These are phyloP conservation scores for Merops nubicus DNA, from an alignment of 2,113 vertebrate species.

Conservation along the genomic window DNA sequence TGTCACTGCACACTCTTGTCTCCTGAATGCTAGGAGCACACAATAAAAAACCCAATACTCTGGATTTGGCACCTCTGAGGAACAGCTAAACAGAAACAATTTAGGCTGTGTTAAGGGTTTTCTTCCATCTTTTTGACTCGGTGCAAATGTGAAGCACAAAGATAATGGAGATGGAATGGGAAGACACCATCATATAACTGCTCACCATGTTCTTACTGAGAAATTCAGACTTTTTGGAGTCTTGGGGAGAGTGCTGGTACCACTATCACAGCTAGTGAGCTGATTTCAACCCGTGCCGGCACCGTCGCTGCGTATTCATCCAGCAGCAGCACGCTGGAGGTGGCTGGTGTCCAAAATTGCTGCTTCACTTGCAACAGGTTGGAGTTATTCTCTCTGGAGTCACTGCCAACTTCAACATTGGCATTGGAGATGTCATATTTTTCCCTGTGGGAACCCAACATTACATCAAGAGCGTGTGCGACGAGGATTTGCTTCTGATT, in stretches of 20 bases:
- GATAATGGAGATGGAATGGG: neutral
- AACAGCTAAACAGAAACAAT: neutral
- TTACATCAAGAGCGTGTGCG: conserved; percentile 70
- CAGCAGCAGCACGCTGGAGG: neutral
- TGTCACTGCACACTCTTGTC: too few relatives aligned
- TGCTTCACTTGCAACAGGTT: neutral
- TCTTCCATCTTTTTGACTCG: neutral
- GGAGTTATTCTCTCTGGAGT: conserved; percentile 48
- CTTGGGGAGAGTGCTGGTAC: neutral
- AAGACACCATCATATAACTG: neutral
- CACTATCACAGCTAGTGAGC: too few relatives aligned
- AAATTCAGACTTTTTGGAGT: neutral
- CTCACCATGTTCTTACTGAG: neutral
- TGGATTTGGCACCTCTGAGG: neutral
- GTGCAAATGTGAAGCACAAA: neutral
- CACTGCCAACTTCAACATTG: conserved; percentile 52
- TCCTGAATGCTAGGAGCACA: too few relatives aligned
- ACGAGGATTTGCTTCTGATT: conserved; percentile 69
- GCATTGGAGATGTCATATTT: conserved; percentile 72
- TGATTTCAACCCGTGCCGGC: neutral
- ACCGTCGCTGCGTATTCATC: accelerated
- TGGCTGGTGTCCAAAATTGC: neutral
- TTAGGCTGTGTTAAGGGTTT: too few relatives aligned
- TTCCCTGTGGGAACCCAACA: conserved; percentile 74
- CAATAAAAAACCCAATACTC: neutral